Evolutionary conservation across 2,113 vertebrate genomes (phyloP).

Genomic region (Chelonoidis abingdonii): DNA sequence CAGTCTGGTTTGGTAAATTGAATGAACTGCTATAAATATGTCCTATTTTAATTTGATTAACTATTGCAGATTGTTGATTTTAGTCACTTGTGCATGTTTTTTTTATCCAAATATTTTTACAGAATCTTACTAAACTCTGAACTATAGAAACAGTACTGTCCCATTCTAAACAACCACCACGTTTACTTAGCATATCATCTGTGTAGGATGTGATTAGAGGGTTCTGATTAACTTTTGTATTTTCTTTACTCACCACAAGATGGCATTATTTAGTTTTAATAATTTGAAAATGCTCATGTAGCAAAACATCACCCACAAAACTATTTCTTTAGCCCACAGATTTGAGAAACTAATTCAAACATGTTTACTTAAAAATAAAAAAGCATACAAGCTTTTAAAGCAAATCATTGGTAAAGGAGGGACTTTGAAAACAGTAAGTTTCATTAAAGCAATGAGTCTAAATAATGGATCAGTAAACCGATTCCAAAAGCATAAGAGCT

Average conservation of each 20-base stretch:
- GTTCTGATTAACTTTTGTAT: neutral
- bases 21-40: neutral
- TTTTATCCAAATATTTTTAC: neutral
- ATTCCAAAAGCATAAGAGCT: neutral
- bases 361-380: neutral
- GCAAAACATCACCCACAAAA: neutral
- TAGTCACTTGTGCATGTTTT: fast-evolving
- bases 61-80: neutral
- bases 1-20: neutral
- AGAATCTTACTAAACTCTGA: neutral
- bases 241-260: conserved; percentile 66
- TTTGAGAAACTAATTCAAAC: neutral
- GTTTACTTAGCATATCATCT: neutral
- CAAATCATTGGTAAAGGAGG: neutral
- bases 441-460: neutral
- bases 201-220: fast-evolving
- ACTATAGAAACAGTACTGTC: neutral
- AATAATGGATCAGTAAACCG: neutral
- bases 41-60: neutral
- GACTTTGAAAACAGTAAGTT: neutral
- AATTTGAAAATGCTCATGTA: neutral
- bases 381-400: neutral
- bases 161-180: neutral
- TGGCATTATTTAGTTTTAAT: conserved; percentile 71
- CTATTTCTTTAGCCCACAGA: fast-evolving